Evolutionary conservation across 2,888 invertebrate genomes (phyloP).

Genomic region (Adelognathus sp.): DNA sequence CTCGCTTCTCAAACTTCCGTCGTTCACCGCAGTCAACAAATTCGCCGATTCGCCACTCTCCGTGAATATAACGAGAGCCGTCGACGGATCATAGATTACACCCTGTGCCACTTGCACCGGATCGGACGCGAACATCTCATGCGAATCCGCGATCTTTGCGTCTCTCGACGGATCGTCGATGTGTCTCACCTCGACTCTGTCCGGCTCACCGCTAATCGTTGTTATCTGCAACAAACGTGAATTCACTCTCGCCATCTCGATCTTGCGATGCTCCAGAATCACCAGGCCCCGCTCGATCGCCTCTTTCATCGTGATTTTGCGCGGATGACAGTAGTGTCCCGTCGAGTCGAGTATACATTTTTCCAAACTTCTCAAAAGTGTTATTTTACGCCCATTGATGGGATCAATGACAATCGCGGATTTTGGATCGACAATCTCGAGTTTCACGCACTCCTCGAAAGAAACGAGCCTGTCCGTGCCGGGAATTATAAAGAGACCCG

Average conservation of each 20-base stretch:
- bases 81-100: constrained; percentile 90
- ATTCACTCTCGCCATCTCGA: constrained; percentile 82
- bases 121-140: constrained; percentile 82
- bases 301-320: constrained; percentile 87
- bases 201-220: constrained; percentile 87
- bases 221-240: constrained; percentile 88
- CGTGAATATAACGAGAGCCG: constrained; percentile 88
- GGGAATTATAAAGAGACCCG: constrained; percentile 93
- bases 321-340: constrained; percentile 87
- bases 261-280: constrained; percentile 83
- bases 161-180: constrained; percentile 79
- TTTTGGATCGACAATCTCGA: constrained; percentile 92
- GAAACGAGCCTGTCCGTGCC: constrained; percentile 92
- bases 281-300: constrained; percentile 87
- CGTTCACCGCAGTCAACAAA: constrained; percentile 89
- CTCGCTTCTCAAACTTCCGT: constrained; percentile 87
- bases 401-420: constrained; percentile 93
- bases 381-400: constrained; percentile 86
- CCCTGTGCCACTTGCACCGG: constrained; percentile 89
- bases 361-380: constrained; percentile 88
- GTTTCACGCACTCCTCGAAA: constrained; percentile 93
- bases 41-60: constrained; percentile 87
- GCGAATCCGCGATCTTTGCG: constrained; percentile 82
- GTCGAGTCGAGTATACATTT: constrained; percentile 89
- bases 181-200: constrained; percentile 87